These are phyloP conservation scores for Ophraella communa DNA, from an alignment of 2,888 invertebrate genomes.

Conservation along the genomic window DNA sequence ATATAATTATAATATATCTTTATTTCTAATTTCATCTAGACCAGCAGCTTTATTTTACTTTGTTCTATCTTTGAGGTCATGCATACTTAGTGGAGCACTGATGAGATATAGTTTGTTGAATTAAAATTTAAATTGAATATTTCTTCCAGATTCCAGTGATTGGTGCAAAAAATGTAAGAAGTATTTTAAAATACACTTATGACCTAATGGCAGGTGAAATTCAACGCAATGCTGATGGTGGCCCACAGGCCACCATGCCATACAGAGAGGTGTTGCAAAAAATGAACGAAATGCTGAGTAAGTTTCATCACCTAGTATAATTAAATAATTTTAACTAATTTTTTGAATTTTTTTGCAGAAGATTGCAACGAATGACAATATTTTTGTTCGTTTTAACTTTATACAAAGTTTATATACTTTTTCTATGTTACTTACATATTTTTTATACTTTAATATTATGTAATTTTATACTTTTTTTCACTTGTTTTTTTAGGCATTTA, in stretches of 20 bases:
- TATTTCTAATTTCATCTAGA: no score
- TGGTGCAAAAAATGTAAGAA: slow-evolving; percentile 55
- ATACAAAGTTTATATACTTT: background rate
- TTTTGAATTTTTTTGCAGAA: background rate
- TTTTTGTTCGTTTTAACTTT: background rate
- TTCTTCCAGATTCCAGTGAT: slow-evolving; percentile 53
- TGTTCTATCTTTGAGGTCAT: no score
- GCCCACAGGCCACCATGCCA: slow-evolving; percentile 16
- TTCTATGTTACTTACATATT: background rate
- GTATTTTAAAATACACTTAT: slow-evolving; percentile 52
- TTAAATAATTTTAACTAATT: background rate
- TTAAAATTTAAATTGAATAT: background rate
- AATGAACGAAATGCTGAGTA: slow-evolving; percentile 25
- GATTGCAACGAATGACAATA: background rate
- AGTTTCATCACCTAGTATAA: slow-evolving; percentile 5
- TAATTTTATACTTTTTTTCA: no score
- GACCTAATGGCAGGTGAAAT: slow-evolving; percentile 58
- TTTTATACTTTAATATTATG: no score
- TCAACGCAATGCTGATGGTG: slow-evolving; percentile 23
- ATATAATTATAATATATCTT: no score
- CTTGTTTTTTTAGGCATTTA: background rate
- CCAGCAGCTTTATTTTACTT: no score
- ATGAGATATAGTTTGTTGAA: no score
- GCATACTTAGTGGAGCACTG: no score
- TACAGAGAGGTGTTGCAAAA: slow-evolving; percentile 29